Evolutionary conservation across 2,888 invertebrate genomes (phyloP).

Genomic region (Drosophila borborema): DNA sequence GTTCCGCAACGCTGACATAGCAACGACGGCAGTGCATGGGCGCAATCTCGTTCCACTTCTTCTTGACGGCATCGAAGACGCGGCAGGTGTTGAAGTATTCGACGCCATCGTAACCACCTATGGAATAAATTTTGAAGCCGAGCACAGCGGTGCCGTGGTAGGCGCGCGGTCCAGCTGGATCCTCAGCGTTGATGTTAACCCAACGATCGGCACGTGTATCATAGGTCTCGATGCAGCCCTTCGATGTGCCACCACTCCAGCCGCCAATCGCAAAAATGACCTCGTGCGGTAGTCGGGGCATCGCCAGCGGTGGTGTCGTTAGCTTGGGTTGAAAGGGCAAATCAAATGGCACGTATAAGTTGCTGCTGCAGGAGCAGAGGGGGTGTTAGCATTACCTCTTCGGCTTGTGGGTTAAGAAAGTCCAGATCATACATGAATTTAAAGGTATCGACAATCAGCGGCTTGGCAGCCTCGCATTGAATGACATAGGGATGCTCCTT

Average conservation of each 20-base stretch:
- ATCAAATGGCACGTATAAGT: slow-evolving; percentile 59
- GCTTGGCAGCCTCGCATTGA: slow-evolving; percentile 92
- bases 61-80: slow-evolving; percentile 93
- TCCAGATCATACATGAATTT: slow-evolving; percentile 96
- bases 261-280: slow-evolving; percentile 94
- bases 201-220: slow-evolving; percentile 95
- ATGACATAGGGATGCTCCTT: slow-evolving; percentile 95
- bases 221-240: slow-evolving; percentile 92
- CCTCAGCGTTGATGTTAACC: slow-evolving; percentile 90
- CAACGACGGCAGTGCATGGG: slow-evolving; percentile 96
- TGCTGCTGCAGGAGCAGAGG: slow-evolving; percentile 38
- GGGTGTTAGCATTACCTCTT: slow-evolving; percentile 87
- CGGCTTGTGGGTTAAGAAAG: slow-evolving; percentile 92
- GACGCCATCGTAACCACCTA: slow-evolving; percentile 96
- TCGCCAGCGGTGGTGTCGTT: slow-evolving; percentile 93
- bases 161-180: slow-evolving; percentile 93
- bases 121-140: slow-evolving; percentile 93
- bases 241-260: slow-evolving; percentile 88
- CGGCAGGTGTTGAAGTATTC: slow-evolving; percentile 93
- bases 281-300: slow-evolving; percentile 94
- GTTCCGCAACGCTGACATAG: slow-evolving; percentile 93
- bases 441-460: slow-evolving; percentile 95
- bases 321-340: slow-evolving; percentile 73
- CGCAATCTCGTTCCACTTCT: slow-evolving; percentile 93
- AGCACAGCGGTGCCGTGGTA: slow-evolving; percentile 97